Percentiles rank a stretch among this genome's conserved stretches.
These are phyloP conservation scores for Rhegmatorhina hoffmannsi DNA, from an alignment of 2,113 vertebrate genomes.

Conservation along the genomic window DNA sequence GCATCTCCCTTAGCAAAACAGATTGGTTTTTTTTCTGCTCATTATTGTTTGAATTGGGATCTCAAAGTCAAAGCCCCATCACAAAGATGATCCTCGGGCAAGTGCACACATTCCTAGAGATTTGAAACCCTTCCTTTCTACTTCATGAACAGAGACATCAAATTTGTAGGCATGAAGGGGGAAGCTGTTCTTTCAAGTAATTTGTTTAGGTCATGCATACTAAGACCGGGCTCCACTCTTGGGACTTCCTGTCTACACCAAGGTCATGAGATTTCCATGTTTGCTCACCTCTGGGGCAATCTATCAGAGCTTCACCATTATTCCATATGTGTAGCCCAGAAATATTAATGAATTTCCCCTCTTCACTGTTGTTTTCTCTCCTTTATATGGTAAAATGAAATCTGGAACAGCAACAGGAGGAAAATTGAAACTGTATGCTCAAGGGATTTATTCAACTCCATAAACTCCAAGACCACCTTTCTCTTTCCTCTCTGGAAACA, in stretches of 20 bases:
- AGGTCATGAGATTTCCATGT: background rate
- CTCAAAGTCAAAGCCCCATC: background rate
- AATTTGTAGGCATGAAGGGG: background rate
- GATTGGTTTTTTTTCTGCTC: background rate
- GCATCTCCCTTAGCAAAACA: background rate
- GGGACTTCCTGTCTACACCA: background rate
- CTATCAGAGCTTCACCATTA: background rate
- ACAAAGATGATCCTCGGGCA: background rate
- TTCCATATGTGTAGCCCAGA: background rate
- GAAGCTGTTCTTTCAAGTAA: background rate
- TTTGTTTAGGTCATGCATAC: background rate
- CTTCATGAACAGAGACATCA: background rate
- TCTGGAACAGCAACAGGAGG: background rate
- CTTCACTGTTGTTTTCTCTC: background rate
- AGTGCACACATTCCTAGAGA: background rate
- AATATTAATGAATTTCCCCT: background rate
- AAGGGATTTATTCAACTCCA: background rate
- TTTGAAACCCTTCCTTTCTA: background rate
- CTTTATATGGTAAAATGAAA: background rate
- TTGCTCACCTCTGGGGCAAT: background rate
- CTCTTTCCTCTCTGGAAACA: background rate
- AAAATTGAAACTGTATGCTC: background rate
- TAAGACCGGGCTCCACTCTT: background rate
- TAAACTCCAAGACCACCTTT: constrained; percentile 17
- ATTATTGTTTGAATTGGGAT: background rate